phyloP scores from a whole-genome alignment of 1,140 invertebrate genomes.

The Leucophenga varia region DNA sequence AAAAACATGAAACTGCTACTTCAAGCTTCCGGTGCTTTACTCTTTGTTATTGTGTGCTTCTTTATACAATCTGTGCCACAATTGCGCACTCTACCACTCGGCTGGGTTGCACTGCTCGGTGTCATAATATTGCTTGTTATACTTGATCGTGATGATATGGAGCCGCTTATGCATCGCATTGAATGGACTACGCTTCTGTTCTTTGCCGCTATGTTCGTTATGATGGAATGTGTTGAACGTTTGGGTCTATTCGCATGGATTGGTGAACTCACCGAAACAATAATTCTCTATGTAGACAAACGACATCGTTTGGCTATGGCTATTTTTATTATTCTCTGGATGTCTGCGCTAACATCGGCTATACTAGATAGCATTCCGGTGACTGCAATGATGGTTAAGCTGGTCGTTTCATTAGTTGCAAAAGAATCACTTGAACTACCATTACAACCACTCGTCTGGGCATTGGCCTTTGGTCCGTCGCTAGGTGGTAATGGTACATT shows the following conservation, averaged over 20 bases:
- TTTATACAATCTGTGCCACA: slow-evolving; percentile 70
- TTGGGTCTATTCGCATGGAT: slow-evolving; percentile 73
- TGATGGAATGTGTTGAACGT: slow-evolving; percentile 76
- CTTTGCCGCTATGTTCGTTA: slow-evolving; percentile 77
- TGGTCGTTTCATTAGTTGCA: slow-evolving; percentile 66
- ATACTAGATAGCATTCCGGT: slow-evolving; percentile 84
- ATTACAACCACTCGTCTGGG: slow-evolving; percentile 71
- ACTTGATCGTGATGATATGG: slow-evolving; percentile 66
- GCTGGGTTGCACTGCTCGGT: slow-evolving; percentile 75
- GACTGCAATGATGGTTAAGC: slow-evolving; percentile 79
- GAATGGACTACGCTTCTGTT: slow-evolving; percentile 82
- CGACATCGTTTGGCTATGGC: slow-evolving; percentile 67
- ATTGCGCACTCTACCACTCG: slow-evolving; percentile 65
- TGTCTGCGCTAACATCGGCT: slow-evolving; percentile 75
- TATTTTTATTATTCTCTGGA: slow-evolving; percentile 72
- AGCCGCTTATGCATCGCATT: slow-evolving; percentile 70
- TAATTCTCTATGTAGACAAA: slow-evolving; percentile 66
- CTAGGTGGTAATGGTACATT: slow-evolving; percentile 83
- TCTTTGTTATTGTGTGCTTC: slow-evolving; percentile 69
- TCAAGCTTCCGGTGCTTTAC: slow-evolving; percentile 66
- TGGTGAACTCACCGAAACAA: slow-evolving; percentile 65
- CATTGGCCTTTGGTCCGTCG: slow-evolving; percentile 75
- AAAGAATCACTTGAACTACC: slow-evolving; percentile 66
- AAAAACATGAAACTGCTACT: slow-evolving; percentile 65
- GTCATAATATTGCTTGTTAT: slow-evolving; percentile 69